phyloP scores from a whole-genome alignment of 2,797 vertebrate genomes.

The Melanotaenia boesemani region DNA sequence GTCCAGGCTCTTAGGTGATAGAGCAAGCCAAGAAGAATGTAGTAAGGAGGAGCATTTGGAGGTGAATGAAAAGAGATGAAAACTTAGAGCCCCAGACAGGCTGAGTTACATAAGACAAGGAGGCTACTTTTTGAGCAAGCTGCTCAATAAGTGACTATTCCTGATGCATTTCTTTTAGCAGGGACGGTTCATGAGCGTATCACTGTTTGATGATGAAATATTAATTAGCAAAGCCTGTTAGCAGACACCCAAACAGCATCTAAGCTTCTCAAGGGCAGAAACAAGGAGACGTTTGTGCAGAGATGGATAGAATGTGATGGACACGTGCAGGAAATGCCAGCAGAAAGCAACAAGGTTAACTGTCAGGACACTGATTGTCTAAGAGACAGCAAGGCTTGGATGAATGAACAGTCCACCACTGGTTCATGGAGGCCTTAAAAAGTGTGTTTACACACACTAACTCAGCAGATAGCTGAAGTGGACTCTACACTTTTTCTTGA shows the following conservation, averaged over 20 bases:
- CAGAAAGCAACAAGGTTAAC: not conserved
- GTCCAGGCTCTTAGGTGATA: slow-evolving; percentile 30
- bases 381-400: slow-evolving; percentile 6
- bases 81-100: slow-evolving; percentile 29
- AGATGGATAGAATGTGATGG: slow-evolving; percentile 6
- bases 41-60: slow-evolving; percentile 26
- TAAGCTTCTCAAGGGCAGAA: slow-evolving; percentile 48
- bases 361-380: slow-evolving; percentile 8
- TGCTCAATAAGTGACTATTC: slow-evolving; percentile 42
- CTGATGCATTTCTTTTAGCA: slow-evolving; percentile 66
- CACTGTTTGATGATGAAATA: slow-evolving; percentile 72
- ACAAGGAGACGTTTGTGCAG: slow-evolving; percentile 23
- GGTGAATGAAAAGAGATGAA: slow-evolving; percentile 51
- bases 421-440: slow-evolving; percentile 25
- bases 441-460: slow-evolving; percentile 24
- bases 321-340: not conserved
- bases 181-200: slow-evolving; percentile 52
- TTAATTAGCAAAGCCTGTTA: slow-evolving; percentile 73
- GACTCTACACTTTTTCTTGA: slow-evolving; percentile 61
- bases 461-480: slow-evolving; percentile 45
- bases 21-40: slow-evolving; percentile 39
- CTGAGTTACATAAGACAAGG: slow-evolving; percentile 53
- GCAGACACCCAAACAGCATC: slow-evolving; percentile 71
- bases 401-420: slow-evolving; percentile 3
- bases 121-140: slow-evolving; percentile 28